These are phyloP conservation scores for Agrochola macilenta DNA, from an alignment of 2,888 invertebrate species.

Conservation along the genomic window DNA sequence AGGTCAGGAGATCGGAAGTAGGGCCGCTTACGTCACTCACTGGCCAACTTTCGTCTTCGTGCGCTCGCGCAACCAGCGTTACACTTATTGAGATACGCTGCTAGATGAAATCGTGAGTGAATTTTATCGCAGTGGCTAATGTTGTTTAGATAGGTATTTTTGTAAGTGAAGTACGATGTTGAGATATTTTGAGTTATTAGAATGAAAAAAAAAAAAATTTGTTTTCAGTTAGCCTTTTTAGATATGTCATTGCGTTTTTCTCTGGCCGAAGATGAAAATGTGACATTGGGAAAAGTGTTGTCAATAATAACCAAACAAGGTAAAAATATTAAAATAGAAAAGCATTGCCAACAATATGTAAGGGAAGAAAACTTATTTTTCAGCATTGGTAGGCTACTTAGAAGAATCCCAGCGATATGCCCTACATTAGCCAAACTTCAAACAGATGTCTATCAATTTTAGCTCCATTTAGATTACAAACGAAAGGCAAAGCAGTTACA, in stretches of 20 bases:
- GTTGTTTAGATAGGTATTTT: background rate
- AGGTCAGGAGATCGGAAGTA: slow-evolving; percentile 73
- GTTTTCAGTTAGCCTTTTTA: background rate
- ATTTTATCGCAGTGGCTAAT: slow-evolving; percentile 3
- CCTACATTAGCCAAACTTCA: slow-evolving; percentile 11
- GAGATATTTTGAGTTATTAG: background rate
- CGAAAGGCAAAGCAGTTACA: slow-evolving; percentile 20
- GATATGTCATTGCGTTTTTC: no score
- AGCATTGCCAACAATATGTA: background rate
- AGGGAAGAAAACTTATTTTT: no score
- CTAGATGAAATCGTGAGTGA: slow-evolving; percentile 56
- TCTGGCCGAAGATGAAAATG: background rate
- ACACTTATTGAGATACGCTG: slow-evolving; percentile 51
- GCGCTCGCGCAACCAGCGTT: slow-evolving; percentile 54
- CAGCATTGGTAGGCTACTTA: background rate
- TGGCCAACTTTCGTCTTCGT: slow-evolving; percentile 73
- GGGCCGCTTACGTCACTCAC: slow-evolving; percentile 70
- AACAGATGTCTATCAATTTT: slow-evolving; percentile 18
- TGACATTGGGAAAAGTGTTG: background rate
- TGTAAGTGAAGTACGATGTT: background rate
- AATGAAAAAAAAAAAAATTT: no score
- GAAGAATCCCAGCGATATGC: background rate
- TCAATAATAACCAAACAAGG: background rate
- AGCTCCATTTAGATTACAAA: slow-evolving; percentile 27
- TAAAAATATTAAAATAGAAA: background rate